Evolutionary conservation across 2,797 vertebrate species (phyloP).

Genomic region (Chrosomus eos): DNA sequence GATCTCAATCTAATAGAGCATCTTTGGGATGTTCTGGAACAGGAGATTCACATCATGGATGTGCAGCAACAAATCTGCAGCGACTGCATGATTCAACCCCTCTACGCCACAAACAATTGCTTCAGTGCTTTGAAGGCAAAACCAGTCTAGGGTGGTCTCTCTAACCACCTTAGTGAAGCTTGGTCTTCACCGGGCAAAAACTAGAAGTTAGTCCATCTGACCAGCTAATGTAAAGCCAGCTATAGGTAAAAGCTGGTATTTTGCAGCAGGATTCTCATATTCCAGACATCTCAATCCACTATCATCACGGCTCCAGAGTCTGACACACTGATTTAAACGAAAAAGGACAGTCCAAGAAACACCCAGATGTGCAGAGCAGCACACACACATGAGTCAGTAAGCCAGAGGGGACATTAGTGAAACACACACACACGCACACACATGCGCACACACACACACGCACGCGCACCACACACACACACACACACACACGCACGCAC

Average conservation of each 20-base stretch:
- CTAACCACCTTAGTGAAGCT: no score
- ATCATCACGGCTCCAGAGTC: neutral
- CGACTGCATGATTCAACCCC: conserved; percentile 57
- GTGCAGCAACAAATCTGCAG: conserved; percentile 69
- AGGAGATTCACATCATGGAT: conserved; percentile 60
- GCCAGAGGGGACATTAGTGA: conserved; percentile 4
- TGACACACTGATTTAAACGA: conserved; percentile 39
- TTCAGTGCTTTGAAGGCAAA: no score
- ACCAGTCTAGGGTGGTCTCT: neutral
- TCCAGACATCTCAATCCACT: neutral
- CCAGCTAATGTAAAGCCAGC: neutral
- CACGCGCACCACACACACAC: no score
- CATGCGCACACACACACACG: conserved; percentile 15
- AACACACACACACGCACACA: conserved; percentile 35
- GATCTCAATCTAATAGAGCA: no score
- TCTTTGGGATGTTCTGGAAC: no score
- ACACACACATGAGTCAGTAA: conserved; percentile 31
- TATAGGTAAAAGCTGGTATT: neutral
- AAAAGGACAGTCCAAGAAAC: conserved; percentile 45
- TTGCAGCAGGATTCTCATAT: neutral
- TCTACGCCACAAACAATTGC: no score
- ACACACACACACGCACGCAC: conserved; percentile 1
- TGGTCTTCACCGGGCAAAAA: neutral
- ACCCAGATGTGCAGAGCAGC: conserved; percentile 26
- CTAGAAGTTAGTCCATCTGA: neutral